These are phyloP conservation scores for Orthonevra nobilis DNA, from an alignment of 2,888 invertebrate genomes.

Conservation along the genomic window DNA sequence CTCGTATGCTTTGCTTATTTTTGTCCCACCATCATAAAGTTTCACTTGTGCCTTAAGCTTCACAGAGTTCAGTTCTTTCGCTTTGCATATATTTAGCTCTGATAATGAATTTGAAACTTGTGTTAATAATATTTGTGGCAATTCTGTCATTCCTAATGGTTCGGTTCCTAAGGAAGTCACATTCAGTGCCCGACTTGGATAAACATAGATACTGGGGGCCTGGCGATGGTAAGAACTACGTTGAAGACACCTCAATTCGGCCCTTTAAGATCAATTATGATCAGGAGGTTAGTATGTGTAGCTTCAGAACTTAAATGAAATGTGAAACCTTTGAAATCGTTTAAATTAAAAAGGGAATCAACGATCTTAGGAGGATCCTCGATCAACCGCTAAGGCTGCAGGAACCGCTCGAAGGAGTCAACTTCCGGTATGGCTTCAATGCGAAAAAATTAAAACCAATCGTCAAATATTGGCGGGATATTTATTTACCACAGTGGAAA, in stretches of 20 bases:
- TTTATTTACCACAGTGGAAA: slow-evolving; percentile 85
- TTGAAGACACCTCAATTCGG: slow-evolving; percentile 74
- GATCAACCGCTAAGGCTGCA: slow-evolving; percentile 81
- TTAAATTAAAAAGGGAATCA: slow-evolving; percentile 75
- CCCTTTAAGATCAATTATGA: slow-evolving; percentile 74
- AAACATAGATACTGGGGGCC: slow-evolving; percentile 78
- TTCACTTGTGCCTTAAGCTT: no score
- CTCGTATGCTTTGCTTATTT: no score
- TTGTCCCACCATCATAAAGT: no score
- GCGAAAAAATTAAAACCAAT: slow-evolving; percentile 84
- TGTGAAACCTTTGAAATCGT: no score
- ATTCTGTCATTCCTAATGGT: background rate
- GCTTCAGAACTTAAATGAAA: no score
- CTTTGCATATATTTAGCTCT: no score
- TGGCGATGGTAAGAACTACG: slow-evolving; percentile 73
- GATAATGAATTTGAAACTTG: slow-evolving; percentile 7
- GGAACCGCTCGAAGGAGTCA: slow-evolving; percentile 84
- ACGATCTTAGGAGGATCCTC: slow-evolving; percentile 83
- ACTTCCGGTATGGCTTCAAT: slow-evolving; percentile 92
- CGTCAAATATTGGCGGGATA: slow-evolving; percentile 88
- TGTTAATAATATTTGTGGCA: background rate
- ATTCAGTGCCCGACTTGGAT: slow-evolving; percentile 75
- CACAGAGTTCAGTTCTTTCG: no score
- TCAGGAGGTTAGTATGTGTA: slow-evolving; percentile 76
- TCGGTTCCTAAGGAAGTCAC: slow-evolving; percentile 71